Base-by-base conservation (phyloP, 2,113 vertebrate species). In the Vombatus ursinus region DNA sequence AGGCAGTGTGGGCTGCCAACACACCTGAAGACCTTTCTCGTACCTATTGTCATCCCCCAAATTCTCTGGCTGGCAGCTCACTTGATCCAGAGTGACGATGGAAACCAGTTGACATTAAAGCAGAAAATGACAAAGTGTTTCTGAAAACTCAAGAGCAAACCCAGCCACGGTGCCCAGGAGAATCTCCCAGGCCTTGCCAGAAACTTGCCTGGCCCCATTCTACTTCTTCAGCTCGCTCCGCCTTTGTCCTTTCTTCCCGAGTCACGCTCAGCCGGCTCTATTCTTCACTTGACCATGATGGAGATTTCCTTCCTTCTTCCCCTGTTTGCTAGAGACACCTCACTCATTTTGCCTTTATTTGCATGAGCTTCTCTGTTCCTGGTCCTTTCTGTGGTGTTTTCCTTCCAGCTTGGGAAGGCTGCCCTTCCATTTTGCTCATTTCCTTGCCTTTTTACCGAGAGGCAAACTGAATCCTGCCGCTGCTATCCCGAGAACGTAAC, bases 251-350 rank as follows among this genome's bases (percentile, higher is more conserved):
- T 98, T 98, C 98, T 97, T 22, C 98, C 98, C 97, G 31, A 68
- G 96, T 98, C 98, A 98, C 98, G 98, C 98, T 98, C 98, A 97
- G 98, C 97, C 99, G 98, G 98, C 99, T 99, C 98, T 99, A 98
- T 98, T 98, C 98, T 99, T 98, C 98, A 98, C 99, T 98, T 97
- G 99, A 97, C 97, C 98, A 99, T 99, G 99, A 99, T 99, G 99
- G 99, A 97, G 97, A 96, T 96, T 96, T 98, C 96, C 98, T 99
- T 98, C 98, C 98, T 99, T 99, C 98, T 98, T 98, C 97, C 94
- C 93, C 97, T 98, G 98, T 98, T 22, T 84, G 19, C n/a, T 84
- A 44, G 37, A 84, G 68, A 84, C 37, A 8, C 68, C 61, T 84
- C 6, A 19, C 68, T 84, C 68, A 84, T 84, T 44, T 84, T 44